A percentile compares a stretch with the other conserved stretches of the same genome.
These are phyloP conservation scores for Delphinus delphis DNA, from an alignment of 2,113 vertebrate genomes.

Conservation along the genomic window DNA sequence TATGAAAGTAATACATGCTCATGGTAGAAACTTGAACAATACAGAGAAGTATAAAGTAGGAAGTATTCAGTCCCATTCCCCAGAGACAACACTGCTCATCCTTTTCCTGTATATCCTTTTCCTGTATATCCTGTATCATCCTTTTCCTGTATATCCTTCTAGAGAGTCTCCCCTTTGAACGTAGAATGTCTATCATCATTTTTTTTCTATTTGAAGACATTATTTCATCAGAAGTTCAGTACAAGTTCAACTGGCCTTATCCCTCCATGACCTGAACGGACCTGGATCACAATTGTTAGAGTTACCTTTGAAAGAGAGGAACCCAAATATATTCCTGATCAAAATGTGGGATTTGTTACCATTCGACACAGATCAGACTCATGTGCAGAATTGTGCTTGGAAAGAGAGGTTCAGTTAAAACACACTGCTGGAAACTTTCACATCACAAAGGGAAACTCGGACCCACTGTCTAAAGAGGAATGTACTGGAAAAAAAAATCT, in stretches of 20 bases:
- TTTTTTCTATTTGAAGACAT: neutral
- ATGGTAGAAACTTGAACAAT: constrained; percentile 5
- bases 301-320: constrained; percentile 44
- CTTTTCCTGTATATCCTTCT: neutral
- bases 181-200: neutral
- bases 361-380: neutral
- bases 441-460: constrained; percentile 27
- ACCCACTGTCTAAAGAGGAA: constrained; percentile 37
- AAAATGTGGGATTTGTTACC: constrained; percentile 23
- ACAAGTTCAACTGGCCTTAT: constrained; percentile 26
- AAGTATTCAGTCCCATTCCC: neutral
- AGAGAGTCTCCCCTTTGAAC: neutral
- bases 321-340: constrained; percentile 4
- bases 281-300: constrained; percentile 33
- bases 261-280: neutral
- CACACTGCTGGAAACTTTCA: constrained; percentile 54
- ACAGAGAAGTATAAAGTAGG: neutral
- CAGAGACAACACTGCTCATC: neutral
- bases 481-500: constrained; percentile 44
- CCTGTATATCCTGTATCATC: neutral
- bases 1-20: neutral
- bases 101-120: neutral
- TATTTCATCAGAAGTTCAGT: constrained; percentile 22
- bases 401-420: constrained; percentile 64
- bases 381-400: constrained; percentile 47